phyloP scores from a whole-genome alignment of 2,797 vertebrate species.

The Oceanodroma leucorhoa region DNA sequence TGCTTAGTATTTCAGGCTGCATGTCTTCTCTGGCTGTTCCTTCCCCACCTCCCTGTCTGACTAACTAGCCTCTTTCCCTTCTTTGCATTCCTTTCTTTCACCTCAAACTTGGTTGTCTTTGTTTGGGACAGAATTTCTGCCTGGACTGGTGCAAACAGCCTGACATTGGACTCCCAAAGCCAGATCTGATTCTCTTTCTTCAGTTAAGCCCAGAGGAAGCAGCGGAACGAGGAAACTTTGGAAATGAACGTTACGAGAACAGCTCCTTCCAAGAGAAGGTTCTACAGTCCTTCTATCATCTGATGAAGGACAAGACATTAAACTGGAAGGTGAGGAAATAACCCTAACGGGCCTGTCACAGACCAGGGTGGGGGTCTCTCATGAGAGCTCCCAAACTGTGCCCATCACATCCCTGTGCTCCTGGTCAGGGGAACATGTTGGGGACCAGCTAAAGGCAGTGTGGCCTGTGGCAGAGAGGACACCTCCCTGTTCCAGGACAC shows the following conservation, averaged over 20 bases:
- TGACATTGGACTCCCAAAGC: constrained; percentile 91
- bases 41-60: not conserved
- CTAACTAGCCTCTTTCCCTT: not conserved
- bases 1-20: not conserved
- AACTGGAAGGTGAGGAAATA: constrained; percentile 88
- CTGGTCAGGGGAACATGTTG: accelerated
- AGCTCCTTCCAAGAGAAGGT: constrained; percentile 83
- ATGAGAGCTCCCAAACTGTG: not conserved
- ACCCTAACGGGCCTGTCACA: not conserved
- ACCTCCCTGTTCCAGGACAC: not conserved
- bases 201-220: constrained; percentile 78
- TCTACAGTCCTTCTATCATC: constrained; percentile 78
- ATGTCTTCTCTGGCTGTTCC: not conserved
- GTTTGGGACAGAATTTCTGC: constrained; percentile 81
- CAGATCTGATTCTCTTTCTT: constrained; percentile 92
- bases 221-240: constrained; percentile 82
- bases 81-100: not conserved
- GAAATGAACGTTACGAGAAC: constrained; percentile 87
- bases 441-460: not conserved
- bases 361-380: not conserved
- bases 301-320: constrained; percentile 83
- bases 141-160: constrained; percentile 92
- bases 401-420: not conserved
- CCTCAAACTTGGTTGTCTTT: not conserved
- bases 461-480: not conserved